phyloP scores from a whole-genome alignment of 1,140 invertebrate species.

The Plectrocnemia conspersa region DNA sequence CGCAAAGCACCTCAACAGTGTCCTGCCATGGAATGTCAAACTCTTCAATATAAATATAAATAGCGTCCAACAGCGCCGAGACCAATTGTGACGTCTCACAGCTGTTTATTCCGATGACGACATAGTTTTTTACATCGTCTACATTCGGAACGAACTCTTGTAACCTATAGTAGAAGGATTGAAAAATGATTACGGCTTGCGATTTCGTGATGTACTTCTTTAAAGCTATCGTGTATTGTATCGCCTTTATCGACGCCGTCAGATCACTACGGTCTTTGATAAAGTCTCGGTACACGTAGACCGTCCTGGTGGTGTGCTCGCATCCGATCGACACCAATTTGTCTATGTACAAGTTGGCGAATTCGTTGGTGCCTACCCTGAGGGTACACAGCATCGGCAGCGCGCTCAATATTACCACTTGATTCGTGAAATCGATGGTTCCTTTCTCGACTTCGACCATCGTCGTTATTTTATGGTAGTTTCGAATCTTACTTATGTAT shows the following conservation, averaged over 20 bases:
- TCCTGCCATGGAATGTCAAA: constrained; percentile 71
- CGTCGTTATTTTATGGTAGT: constrained; percentile 34
- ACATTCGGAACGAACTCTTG: constrained; percentile 53
- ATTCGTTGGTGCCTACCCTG: constrained; percentile 43
- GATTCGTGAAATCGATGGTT: constrained; percentile 48
- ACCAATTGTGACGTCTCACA: constrained; percentile 49
- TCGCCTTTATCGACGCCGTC: constrained; percentile 58
- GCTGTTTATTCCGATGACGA: constrained; percentile 24
- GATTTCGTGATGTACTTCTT: constrained; percentile 55
- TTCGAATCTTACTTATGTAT: constrained; percentile 41
- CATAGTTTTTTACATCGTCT: constrained; percentile 34
- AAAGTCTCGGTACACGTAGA: constrained; percentile 56
- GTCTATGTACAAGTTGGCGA: constrained; percentile 58
- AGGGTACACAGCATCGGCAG: constrained; percentile 55
- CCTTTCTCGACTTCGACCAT: constrained; percentile 42
- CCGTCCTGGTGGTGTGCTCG: constrained; percentile 57
- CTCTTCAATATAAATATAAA: constrained; percentile 60
- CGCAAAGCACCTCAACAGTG: constrained; percentile 62
- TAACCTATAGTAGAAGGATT: constrained; percentile 61
- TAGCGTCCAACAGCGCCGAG: constrained; percentile 56
- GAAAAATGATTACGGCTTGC: constrained; percentile 65
- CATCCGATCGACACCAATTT: constrained; percentile 60
- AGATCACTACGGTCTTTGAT: constrained; percentile 49
- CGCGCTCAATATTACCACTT: constrained; percentile 56
- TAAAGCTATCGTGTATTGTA: constrained; percentile 54